Evolutionary conservation across 2,113 vertebrate species (phyloP).

Genomic region (Leptobrachium ailaonicum): DNA sequence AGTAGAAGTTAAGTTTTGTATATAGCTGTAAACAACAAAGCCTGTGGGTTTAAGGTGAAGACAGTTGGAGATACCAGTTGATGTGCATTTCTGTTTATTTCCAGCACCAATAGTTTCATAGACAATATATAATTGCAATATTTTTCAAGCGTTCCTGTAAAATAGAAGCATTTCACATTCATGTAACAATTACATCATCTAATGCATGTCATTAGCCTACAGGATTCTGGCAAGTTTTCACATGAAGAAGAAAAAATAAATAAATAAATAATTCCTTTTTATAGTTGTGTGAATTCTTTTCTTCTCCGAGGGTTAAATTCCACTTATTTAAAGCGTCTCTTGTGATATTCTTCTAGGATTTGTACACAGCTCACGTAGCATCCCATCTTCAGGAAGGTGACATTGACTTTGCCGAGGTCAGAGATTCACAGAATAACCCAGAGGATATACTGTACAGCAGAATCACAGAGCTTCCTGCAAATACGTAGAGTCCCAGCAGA

Average conservation of each 20-base stretch:
- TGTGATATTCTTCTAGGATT: background rate
- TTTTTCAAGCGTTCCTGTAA: too few species aligned
- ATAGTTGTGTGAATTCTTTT: background rate
- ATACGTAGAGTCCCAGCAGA: background rate
- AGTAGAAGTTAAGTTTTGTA: too few species aligned
- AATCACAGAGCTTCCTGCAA: background rate
- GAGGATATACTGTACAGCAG: background rate
- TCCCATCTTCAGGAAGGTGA: constrained; percentile 18
- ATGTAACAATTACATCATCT: background rate
- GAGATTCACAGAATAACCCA: background rate
- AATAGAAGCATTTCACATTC: constrained; percentile 16
- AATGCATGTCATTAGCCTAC: background rate
- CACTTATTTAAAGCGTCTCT: constrained; percentile 18
- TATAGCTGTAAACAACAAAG: too few species aligned
- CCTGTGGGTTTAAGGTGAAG: too few species aligned
- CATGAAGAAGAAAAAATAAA: background rate
- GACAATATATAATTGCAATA: too few species aligned
- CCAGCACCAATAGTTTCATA: too few species aligned
- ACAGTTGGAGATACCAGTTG: too few species aligned
- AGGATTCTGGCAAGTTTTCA: background rate
- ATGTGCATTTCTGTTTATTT: too few species aligned
- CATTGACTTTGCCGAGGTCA: constrained; percentile 32
- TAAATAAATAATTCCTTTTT: background rate
- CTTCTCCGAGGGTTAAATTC: background rate
- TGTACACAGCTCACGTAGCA: background rate